A percentile compares a stretch with the other conserved stretches of the same genome.
phyloP scores from a whole-genome alignment of 2,113 vertebrate genomes.

The Dromaius novaehollandiae region DNA sequence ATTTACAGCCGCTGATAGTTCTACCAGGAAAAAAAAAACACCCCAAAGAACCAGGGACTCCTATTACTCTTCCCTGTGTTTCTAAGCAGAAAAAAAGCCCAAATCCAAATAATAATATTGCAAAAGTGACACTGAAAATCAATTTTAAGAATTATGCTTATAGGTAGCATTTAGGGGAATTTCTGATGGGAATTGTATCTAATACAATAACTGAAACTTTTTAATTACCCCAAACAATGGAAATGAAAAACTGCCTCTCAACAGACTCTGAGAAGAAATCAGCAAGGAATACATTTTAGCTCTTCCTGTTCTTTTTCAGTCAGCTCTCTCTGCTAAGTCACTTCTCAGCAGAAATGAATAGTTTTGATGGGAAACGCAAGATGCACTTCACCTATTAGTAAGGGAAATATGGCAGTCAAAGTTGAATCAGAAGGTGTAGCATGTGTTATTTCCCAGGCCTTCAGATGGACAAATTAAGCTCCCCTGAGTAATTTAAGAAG shows the following conservation, averaged over 20 bases:
- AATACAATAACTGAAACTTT: constrained; percentile 33
- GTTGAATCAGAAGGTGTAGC: neutral
- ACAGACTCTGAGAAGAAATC: constrained; percentile 2
- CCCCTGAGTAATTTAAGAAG: constrained; percentile 53
- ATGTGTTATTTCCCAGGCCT: constrained; percentile 39
- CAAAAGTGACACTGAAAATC: neutral
- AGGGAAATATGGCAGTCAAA: neutral
- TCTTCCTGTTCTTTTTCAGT: constrained; percentile 22
- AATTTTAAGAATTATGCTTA: neutral
- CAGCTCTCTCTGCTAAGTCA: neutral
- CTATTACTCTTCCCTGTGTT: neutral
- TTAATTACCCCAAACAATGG: constrained; percentile 22
- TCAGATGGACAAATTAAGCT: neutral
- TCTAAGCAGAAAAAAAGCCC: neutral
- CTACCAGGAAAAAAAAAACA: neutral
- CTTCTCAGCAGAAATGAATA: constrained; percentile 15
- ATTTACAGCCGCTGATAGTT: neutral
- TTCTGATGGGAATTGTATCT: constrained; percentile 2
- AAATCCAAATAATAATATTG: neutral
- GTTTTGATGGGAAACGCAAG: constrained; percentile 11
- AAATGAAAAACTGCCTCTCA: neutral
- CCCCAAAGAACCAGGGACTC: neutral
- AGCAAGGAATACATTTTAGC: neutral
- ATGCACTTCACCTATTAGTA: neutral
- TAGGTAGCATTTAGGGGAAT: neutral